These are phyloP conservation scores for Chironex yamaguchii DNA, from an alignment of 30 jellyfish, hydroid and myxozoan species.

Conservation along the genomic window DNA sequence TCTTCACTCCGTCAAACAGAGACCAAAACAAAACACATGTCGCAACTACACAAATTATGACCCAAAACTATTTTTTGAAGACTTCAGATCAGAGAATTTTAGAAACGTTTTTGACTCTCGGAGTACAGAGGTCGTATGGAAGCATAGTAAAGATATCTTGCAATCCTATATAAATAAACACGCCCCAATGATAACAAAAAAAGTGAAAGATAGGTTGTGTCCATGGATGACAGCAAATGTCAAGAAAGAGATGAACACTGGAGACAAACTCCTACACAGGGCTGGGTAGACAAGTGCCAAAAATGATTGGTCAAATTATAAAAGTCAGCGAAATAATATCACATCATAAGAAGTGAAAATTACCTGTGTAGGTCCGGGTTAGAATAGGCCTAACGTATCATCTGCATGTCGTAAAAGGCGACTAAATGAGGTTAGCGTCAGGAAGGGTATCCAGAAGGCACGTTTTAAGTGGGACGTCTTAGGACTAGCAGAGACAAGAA, in stretches of 20 bases:
- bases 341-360: no score
- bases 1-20: not conserved
- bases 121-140: not conserved
- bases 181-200: not conserved
- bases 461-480: no score
- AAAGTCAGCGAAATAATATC: not conserved
- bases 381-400: no score
- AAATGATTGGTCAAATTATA: not conserved
- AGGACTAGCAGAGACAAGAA: no score
- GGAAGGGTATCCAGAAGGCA: no score
- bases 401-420: no score
- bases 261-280: not conserved
- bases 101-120: not conserved
- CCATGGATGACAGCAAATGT: not conserved
- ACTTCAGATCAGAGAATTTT: not conserved
- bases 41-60: not conserved
- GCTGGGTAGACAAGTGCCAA: not conserved
- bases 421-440: no score
- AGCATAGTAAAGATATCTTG: not conserved
- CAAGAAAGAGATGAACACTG: not conserved
- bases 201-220: not conserved
- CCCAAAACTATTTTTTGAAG: not conserved
- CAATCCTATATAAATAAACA: not conserved
- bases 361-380: no score
- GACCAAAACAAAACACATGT: not conserved